Evolutionary conservation across 2,113 vertebrate genomes (phyloP), one percentile per base, ranked within the genome.

Genomic region (Rhegmatorhina hoffmannsi): DNA sequence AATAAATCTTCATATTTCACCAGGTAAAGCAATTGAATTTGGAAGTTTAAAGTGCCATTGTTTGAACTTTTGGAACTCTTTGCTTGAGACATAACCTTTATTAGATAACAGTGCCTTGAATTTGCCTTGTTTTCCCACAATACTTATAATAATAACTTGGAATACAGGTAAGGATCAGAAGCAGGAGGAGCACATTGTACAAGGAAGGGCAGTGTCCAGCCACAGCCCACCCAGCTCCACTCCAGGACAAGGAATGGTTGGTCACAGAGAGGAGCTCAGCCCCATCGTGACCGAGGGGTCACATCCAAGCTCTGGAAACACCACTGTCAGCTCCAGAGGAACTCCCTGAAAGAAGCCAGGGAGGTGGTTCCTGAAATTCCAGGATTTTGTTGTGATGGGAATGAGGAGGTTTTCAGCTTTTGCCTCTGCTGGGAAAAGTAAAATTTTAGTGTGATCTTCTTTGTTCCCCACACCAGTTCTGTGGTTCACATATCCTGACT

Each of bases 201-300:
- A 47, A 40, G 70, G 15, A 46, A 31, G 50, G 16, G 33, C 46
- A 44, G 20, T 38, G 33, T 58, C 69, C 74, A 59, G 47, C 43
- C 10, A 5, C 38, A 58, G 52, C 29, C 38, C 28, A 28, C 14
- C 25, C 38, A 59, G 53, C 52, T 64, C 53, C 1, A 2, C 49
- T 38, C 77, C 77, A 50, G 58, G 17, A 46, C 7, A 10, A 59
- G 58, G 58, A 24, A 36, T 34, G 23, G 10, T 21, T 34, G n/a
- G 28, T 40, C 10, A 0, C 0, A 11, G 68, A 40, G 77, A 52
- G 72, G 17, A 59, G 28, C 49, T 86, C 1, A 1, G 18, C 1
- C 4, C 59, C 28, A 12, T 10, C 13, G 15, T 9, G 7, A 43
- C 5, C 0, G 5, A 50, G 75, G 4, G 29, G 33, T 59, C 25